A percentile compares a stretch with the other conserved stretches of the same genome.
phyloP scores from a whole-genome alignment of 2,113 vertebrate genomes.

The Trematomus loennbergii region DNA sequence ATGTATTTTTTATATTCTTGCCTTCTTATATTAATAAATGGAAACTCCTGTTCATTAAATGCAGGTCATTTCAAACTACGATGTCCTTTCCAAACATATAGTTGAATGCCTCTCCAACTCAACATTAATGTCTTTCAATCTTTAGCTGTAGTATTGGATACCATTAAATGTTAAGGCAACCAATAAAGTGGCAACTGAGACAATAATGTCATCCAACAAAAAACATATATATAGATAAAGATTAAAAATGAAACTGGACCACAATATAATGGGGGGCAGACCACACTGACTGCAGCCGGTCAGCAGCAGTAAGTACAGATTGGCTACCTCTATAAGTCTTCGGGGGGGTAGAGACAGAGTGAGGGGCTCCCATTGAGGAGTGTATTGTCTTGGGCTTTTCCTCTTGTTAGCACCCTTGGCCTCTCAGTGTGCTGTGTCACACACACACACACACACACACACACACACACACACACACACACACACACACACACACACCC shows the following conservation, averaged over 20 bases:
- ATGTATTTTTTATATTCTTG: too few relatives aligned
- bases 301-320: not conserved
- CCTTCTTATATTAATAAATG: too few relatives aligned
- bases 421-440: slow-evolving; percentile 79
- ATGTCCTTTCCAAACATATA: too few relatives aligned
- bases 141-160: not conserved
- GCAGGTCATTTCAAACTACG: too few relatives aligned
- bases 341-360: slow-evolving; percentile 27
- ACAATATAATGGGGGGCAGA: not conserved
- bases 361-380: slow-evolving; percentile 75
- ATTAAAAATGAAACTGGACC: not conserved
- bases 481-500: slow-evolving; percentile 13
- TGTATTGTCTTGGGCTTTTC: slow-evolving; percentile 83
- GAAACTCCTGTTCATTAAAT: too few relatives aligned
- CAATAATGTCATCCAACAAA: not conserved
- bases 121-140: not conserved
- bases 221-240: not conserved
- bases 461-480: slow-evolving; percentile 18
- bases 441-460: slow-evolving; percentile 14
- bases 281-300: not conserved
- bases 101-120: not conserved
- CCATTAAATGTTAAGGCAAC: too few relatives aligned
- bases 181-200: not conserved
- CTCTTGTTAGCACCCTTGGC: slow-evolving; percentile 87
- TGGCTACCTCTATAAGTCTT: slow-evolving; percentile 15